Percentiles rank a stretch among this genome's conserved stretches.
These are phyloP conservation scores for Platanista minor DNA, from an alignment of 2,113 vertebrate species.

Conservation along the genomic window DNA sequence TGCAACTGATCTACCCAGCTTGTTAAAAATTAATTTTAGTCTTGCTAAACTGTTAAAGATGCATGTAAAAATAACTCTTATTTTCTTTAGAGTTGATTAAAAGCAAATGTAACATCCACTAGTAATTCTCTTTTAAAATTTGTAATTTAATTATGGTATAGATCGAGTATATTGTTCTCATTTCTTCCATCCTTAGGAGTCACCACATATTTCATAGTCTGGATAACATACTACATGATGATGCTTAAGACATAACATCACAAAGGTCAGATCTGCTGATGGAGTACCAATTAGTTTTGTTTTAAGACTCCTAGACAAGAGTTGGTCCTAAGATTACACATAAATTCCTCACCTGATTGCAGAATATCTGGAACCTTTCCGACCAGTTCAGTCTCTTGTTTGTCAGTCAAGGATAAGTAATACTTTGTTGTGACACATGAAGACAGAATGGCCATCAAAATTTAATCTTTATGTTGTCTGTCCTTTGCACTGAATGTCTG, in stretches of 20 bases:
- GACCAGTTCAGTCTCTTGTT: background rate
- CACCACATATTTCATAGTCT: background rate
- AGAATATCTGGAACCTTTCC: background rate
- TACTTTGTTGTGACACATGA: background rate
- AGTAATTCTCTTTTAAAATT: background rate
- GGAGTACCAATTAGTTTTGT: background rate
- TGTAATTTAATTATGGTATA: background rate
- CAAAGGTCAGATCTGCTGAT: background rate
- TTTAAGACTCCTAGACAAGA: background rate
- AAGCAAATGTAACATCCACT: background rate
- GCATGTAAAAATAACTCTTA: background rate
- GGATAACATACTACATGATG: background rate
- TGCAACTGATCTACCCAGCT: background rate
- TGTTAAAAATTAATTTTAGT: background rate
- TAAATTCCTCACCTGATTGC: background rate
- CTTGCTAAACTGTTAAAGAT: background rate
- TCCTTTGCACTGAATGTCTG: background rate
- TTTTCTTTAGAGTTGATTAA: constrained; percentile 4
- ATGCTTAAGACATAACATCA: background rate
- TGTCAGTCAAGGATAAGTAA: background rate
- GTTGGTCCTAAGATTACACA: background rate
- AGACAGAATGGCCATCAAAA: background rate
- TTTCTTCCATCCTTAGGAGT: background rate
- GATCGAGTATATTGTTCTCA: background rate
- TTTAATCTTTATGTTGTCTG: background rate